Base-by-base conservation (phyloP, 2,113 vertebrate species). In the Holacanthus passer region DNA sequence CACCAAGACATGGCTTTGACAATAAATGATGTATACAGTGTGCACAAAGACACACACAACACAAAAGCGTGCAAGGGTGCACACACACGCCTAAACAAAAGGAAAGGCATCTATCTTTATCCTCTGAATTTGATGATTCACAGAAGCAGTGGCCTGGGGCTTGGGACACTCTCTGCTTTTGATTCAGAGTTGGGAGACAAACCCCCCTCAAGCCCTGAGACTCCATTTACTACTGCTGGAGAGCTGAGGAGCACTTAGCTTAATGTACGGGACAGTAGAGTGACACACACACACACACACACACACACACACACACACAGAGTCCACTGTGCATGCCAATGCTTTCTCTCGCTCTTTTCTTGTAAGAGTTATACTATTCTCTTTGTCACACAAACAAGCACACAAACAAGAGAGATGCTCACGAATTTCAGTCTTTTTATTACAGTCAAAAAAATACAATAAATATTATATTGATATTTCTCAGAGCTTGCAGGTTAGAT, bases 181-280 rank as follows among this genome's bases (percentile, higher is more conserved):
- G 73, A 88, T 91, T 87, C 70, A 88, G 76, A 89, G 79, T 88
- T 77, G 48, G 77, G 59, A 86, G 81, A 86, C 65, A 62, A 79
- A 77, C 73, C 75, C 55, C 87, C 92, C 86, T 70, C 72, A 27
- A 88, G 92, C 86, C 67, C 83, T 55, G 83, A 90, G 90, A 91
- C 84, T 92, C 91, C 90, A 92, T 94, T 94, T 93, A 89, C 64
- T 91, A 85, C 79, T 90, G 79, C 91, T 84, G 90, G 79, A 93
- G 92, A 94, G 89, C 88, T 79, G 83, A 92, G 89, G 87, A 95
- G 94, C 95, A 95, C 95, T 95, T 95, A 93, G 89, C 93, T 92
- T 95, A 96, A 96, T 95, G 94, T 92, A 90, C 82, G 50, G 73
- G 89, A 92, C 89, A 90, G 90, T 77, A 88, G 81, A 86, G 80